A percentile compares a stretch with the other conserved stretches of the same genome.
Conservation (phyloP, 2,888 invertebrate species). For the Panorpa germanica region DNA sequence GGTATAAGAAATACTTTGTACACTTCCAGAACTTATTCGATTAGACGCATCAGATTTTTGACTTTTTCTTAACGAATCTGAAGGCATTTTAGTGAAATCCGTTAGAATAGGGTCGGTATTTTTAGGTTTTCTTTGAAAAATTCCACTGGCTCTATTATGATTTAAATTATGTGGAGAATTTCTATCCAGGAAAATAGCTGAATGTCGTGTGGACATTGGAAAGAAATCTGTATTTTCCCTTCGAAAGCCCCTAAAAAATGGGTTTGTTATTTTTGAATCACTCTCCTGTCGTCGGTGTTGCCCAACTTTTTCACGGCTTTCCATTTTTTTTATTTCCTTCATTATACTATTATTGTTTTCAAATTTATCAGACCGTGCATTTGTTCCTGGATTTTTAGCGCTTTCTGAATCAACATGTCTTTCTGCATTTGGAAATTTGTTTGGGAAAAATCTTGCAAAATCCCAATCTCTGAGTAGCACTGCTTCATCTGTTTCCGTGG, state of each 20-base stretch:
- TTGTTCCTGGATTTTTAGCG: constrained; percentile 27
- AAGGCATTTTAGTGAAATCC: constrained; percentile 44
- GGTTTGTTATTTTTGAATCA: constrained; percentile 46
- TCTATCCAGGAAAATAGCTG: constrained; percentile 39
- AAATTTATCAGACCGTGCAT: constrained; percentile 13
- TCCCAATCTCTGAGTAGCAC: constrained; percentile 73
- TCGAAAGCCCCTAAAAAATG: constrained; percentile 60
- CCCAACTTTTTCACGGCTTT: constrained; percentile 10
- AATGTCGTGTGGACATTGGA: constrained; percentile 56
- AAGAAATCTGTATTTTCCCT: constrained; percentile 74
- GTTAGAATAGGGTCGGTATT: constrained; percentile 50
- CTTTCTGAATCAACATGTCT: constrained; percentile 27
- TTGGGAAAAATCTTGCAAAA: constrained; percentile 66
- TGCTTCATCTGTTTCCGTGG: constrained; percentile 52
- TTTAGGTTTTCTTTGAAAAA: constrained; percentile 44
- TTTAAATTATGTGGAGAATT: constrained; percentile 15
- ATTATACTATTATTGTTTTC: constrained; percentile 12
- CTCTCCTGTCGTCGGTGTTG: constrained; percentile 51
- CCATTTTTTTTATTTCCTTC: constrained; percentile 11
- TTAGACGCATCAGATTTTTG: no score
- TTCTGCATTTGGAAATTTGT: constrained; percentile 19
- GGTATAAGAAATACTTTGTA: no score
- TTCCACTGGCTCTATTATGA: constrained; percentile 44
- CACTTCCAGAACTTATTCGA: no score
- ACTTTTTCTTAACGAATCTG: no score